Evolutionary conservation across 2,888 invertebrate genomes (phyloP).

Genomic region (Herminia tarsipennalis): DNA sequence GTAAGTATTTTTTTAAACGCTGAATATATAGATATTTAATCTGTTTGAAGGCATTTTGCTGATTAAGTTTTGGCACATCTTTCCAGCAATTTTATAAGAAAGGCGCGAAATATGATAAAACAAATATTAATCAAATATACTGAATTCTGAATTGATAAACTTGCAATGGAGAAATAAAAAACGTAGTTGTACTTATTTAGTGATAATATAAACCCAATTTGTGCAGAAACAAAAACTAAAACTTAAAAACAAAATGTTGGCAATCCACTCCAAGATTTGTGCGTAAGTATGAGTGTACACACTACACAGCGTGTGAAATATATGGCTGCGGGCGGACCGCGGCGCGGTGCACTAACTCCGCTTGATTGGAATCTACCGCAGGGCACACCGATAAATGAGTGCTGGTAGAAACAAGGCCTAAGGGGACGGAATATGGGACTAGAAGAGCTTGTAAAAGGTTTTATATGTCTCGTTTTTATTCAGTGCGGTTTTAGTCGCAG

Average conservation of each 20-base stretch:
- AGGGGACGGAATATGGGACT: constrained; percentile 18
- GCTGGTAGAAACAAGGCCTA: constrained; percentile 37
- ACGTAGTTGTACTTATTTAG: too few relatives aligned
- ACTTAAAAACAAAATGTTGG: constrained; percentile 47
- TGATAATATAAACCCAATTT: too few relatives aligned
- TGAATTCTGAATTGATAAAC: too few relatives aligned
- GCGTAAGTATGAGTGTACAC: constrained; percentile 62
- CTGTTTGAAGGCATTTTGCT: too few relatives aligned
- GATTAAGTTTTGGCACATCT: too few relatives aligned
- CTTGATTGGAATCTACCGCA: constrained; percentile 77
- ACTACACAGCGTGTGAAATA: constrained; percentile 59
- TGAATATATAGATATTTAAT: too few relatives aligned
- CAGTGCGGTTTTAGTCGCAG: not conserved
- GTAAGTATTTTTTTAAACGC: too few relatives aligned
- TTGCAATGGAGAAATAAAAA: too few relatives aligned
- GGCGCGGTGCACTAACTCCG: constrained; percentile 60
- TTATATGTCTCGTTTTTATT: not conserved
- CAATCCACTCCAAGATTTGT: constrained; percentile 57
- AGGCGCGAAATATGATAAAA: too few relatives aligned
- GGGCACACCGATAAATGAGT: constrained; percentile 66
- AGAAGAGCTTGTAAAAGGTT: constrained; percentile 26
- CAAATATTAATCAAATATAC: too few relatives aligned
- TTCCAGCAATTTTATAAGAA: too few relatives aligned
- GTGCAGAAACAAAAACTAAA: not conserved
- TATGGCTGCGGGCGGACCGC: constrained; percentile 53